Evolutionary conservation across 2,797 vertebrate genomes (phyloP).

Genomic region (Pyrocephalus nanus): DNA sequence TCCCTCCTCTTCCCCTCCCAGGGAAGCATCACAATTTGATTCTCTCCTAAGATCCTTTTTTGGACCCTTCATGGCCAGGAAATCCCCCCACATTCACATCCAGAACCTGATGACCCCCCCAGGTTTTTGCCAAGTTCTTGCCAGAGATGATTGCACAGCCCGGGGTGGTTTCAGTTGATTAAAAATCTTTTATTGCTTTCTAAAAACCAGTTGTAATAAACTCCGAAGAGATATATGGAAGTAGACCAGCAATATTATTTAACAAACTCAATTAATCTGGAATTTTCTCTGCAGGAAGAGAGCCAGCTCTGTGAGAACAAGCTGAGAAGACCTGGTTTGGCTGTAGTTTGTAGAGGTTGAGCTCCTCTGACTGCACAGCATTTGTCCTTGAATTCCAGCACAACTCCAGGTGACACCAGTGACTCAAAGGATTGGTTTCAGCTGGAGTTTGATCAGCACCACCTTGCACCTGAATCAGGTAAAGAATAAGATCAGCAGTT

Average conservation of each 20-base stretch:
- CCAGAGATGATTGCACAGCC: rapidly evolving
- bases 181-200: constrained; percentile 33
- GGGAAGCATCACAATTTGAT: background rate
- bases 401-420: background rate
- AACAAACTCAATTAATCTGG: background rate
- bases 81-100: rapidly evolving
- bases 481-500: constrained; percentile 13
- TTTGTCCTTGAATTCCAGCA: constrained; percentile 10
- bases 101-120: rapidly evolving
- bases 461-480: constrained; percentile 57
- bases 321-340: background rate
- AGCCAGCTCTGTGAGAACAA: background rate
- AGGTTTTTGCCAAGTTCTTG: rapidly evolving
- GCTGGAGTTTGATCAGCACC: constrained; percentile 46
- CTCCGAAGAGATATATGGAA: background rate
- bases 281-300: background rate
- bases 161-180: background rate
- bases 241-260: background rate
- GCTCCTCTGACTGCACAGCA: background rate
- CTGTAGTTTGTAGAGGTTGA: rapidly evolving
- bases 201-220: background rate
- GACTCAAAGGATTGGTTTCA: background rate
- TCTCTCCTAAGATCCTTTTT: rapidly evolving
- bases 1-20: background rate
- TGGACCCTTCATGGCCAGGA: background rate